A percentile compares a stretch with the other conserved stretches of the same genome.
Evolutionary conservation across 1,140 invertebrate species (phyloP).

Genomic region (Maconellicoccus hirsutus): DNA sequence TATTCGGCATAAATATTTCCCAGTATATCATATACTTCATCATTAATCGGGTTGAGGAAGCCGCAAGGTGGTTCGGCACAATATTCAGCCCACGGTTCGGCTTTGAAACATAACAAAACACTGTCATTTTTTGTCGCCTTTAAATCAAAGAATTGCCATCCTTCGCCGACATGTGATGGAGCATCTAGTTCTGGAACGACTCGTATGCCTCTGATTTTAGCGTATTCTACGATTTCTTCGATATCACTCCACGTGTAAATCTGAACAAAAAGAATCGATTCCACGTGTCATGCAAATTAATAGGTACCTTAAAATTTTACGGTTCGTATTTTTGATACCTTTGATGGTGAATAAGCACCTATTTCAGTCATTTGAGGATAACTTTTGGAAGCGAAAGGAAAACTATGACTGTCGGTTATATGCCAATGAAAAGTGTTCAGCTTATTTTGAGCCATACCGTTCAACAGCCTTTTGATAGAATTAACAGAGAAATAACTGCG

Average conservation of each 20-base stretch:
- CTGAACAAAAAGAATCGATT: conserved; percentile 34
- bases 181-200: conserved; percentile 77
- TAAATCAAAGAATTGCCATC: conserved; percentile 32
- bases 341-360: conserved; percentile 55
- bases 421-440: conserved; percentile 93
- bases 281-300: too few species aligned
- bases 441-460: conserved; percentile 79
- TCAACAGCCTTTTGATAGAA: conserved; percentile 52
- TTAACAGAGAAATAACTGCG: conserved; percentile 61
- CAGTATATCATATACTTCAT: conserved; percentile 59
- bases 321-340: too few species aligned
- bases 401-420: conserved; percentile 81
- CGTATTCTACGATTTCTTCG: conserved; percentile 54
- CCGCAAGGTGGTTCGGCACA: conserved; percentile 77
- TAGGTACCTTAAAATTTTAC: too few species aligned
- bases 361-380: conserved; percentile 61
- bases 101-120: conserved; percentile 60
- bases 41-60: conserved; percentile 69
- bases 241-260: conserved; percentile 60
- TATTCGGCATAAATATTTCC: conserved; percentile 54
- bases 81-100: conserved; percentile 54
- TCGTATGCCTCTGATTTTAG: conserved; percentile 54
- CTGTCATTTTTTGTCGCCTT: conserved; percentile 32
- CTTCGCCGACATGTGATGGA: conserved; percentile 76
- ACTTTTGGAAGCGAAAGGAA: conserved; percentile 64